phyloP scores from a whole-genome alignment of 2,888 invertebrate genomes.

The Sthenelais limicola region DNA sequence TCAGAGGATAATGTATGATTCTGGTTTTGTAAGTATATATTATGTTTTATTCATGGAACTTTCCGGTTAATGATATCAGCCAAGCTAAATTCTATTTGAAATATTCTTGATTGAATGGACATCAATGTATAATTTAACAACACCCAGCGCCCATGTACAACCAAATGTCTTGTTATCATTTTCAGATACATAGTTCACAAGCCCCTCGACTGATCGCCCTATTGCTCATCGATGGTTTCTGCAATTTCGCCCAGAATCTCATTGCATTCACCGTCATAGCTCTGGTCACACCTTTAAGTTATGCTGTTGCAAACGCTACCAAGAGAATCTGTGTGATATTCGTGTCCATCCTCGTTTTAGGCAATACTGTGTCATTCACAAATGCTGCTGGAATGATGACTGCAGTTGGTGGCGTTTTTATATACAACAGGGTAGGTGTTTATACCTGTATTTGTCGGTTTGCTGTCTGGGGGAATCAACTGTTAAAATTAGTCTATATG shows the following conservation, averaged over 20 bases:
- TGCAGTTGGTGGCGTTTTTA: constrained; percentile 90
- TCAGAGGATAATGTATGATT: constrained; percentile 77
- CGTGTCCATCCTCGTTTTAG: constrained; percentile 87
- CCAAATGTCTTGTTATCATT: constrained; percentile 9
- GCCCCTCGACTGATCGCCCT: constrained; percentile 72
- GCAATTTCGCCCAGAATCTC: constrained; percentile 95
- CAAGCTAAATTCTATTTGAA: no score
- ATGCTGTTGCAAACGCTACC: constrained; percentile 95
- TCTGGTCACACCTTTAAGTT: constrained; percentile 90
- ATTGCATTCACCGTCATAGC: constrained; percentile 94
- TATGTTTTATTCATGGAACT: no score
- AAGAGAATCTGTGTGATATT: constrained; percentile 91
- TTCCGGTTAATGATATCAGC: no score
- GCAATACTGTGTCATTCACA: constrained; percentile 90
- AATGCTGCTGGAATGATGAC: constrained; percentile 93
- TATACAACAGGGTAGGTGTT: constrained; percentile 83
- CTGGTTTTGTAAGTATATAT: constrained; percentile 68
- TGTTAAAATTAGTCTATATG: not conserved
- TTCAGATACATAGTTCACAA: constrained; percentile 62
- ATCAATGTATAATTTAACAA: no score
- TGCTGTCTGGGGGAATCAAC: not conserved
- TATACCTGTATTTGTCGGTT: not conserved
- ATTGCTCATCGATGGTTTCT: constrained; percentile 84
- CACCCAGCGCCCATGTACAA: no score
- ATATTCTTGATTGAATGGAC: no score